Percentiles rank a stretch among this genome's conserved stretches.
Conservation (phyloP, 2,888 invertebrate species). For the Acanthosoma haemorrhoidale region DNA sequence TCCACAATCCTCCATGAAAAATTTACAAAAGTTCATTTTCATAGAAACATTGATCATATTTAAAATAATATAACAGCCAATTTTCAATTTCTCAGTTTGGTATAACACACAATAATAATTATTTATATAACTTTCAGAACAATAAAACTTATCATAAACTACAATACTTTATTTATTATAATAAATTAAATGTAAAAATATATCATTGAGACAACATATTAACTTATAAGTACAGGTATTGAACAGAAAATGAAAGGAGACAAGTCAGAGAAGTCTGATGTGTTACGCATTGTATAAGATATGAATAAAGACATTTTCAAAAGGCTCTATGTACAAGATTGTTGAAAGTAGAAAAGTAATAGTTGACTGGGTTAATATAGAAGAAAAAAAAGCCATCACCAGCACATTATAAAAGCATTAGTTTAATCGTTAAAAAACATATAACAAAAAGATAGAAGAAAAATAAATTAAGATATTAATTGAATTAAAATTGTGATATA, state of each 20-base stretch:
- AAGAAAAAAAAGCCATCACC: neutral
- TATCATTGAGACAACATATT: neutral
- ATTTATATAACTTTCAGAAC: too few relatives aligned
- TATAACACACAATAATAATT: too few relatives aligned
- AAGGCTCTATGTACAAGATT: too few relatives aligned
- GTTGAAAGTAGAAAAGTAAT: neutral
- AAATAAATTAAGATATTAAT: neutral
- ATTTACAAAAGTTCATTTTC: too few relatives aligned
- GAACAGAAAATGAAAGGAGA: neutral
- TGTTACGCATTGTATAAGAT: neutral
- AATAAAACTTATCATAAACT: neutral
- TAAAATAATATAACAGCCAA: too few relatives aligned
- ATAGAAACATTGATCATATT: too few relatives aligned
- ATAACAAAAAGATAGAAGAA: neutral
- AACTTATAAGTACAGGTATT: neutral
- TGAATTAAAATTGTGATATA: too few relatives aligned
- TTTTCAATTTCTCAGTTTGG: too few relatives aligned
- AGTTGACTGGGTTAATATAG: neutral
- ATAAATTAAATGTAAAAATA: neutral
- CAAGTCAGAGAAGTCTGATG: slow-evolving; percentile 18
- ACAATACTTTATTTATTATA: neutral
- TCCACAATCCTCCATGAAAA: too few relatives aligned
- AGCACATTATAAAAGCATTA: neutral
- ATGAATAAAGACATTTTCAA: too few relatives aligned
- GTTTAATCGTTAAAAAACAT: neutral